phyloP scores from a whole-genome alignment of 2,888 invertebrate genomes.

The Temnothorax ravouxi region DNA sequence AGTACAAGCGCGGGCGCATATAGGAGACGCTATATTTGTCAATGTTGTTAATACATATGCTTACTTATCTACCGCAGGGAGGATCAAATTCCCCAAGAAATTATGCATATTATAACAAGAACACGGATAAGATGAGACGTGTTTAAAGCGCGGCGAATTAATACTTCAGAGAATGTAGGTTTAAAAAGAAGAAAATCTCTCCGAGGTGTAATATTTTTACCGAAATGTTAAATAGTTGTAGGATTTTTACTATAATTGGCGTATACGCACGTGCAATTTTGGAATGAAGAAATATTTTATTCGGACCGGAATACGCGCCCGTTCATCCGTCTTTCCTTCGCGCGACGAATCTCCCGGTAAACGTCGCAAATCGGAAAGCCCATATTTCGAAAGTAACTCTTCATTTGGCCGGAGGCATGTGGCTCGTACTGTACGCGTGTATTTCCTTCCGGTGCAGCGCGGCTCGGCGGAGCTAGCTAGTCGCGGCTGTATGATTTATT shows the following conservation, averaged over 20 bases:
- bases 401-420: conserved; percentile 59
- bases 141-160: conserved; percentile 2
- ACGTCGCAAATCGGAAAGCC: conserved; percentile 51
- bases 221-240: not conserved
- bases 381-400: conserved; percentile 70
- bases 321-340: conserved; percentile 37
- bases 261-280: not conserved
- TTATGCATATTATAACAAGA: conserved; percentile 1
- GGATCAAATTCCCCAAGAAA: conserved; percentile 27
- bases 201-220: not conserved
- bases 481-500: conserved; percentile 70
- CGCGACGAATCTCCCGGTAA: conserved; percentile 47
- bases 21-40: conserved; percentile 42
- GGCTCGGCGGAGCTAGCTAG: conserved; percentile 25
- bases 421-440: conserved; percentile 51
- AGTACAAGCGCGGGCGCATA: not conserved
- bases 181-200: not conserved
- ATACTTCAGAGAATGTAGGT: not conserved
- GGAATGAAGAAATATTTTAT: conserved; percentile 51
- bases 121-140: not conserved
- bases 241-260: not conserved
- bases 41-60: conserved; percentile 50
- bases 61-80: conserved; percentile 16
- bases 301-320: conserved; percentile 18
- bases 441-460: conserved; percentile 56